These are phyloP conservation scores for Drosophila sordidula DNA, from an alignment of 2,888 invertebrate genomes.

Conservation along the genomic window DNA sequence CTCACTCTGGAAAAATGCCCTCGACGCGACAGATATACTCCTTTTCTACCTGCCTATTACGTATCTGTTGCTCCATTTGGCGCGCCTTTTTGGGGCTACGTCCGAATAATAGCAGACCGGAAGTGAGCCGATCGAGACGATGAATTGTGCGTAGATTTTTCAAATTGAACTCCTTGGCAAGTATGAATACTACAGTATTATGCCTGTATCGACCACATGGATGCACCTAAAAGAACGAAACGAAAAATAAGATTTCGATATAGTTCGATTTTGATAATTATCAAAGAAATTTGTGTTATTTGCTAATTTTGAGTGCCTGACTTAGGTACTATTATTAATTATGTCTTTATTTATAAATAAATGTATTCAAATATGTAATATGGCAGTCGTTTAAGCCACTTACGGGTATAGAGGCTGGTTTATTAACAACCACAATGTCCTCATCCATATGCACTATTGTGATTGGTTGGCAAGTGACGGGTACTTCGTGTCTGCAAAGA, in stretches of 20 bases:
- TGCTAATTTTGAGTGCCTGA: not conserved
- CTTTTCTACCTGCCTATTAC: slow-evolving; percentile 95
- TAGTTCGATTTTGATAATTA: not conserved
- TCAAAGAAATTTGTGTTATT: slow-evolving; percentile 5
- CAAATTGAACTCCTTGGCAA: slow-evolving; percentile 97
- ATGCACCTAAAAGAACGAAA: slow-evolving; percentile 89
- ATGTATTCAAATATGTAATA: slow-evolving; percentile 68
- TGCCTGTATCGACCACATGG: slow-evolving; percentile 99
- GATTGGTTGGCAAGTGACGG: slow-evolving; percentile 98
- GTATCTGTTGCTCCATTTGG: slow-evolving; percentile 97
- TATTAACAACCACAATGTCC: slow-evolving; percentile 99
- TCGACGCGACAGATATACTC: slow-evolving; percentile 98
- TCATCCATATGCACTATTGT: slow-evolving; percentile 99
- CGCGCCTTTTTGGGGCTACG: slow-evolving; percentile 96
- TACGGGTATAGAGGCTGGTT: slow-evolving; percentile 99
- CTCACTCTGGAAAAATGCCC: slow-evolving; percentile 96
- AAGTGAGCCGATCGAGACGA: slow-evolving; percentile 97
- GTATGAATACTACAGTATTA: slow-evolving; percentile 98
- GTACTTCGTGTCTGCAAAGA: slow-evolving; percentile 97
- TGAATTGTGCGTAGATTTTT: slow-evolving; percentile 97
- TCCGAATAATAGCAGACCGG: slow-evolving; percentile 95
- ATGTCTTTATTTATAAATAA: slow-evolving; percentile 3
- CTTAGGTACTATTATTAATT: slow-evolving; percentile 12
- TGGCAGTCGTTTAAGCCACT: slow-evolving; percentile 95
- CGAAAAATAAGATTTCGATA: not conserved